Percentiles rank a stretch among this genome's conserved stretches.
phyloP scores from a whole-genome alignment of 2,797 vertebrate species.

The Peromyscus melanophrys region DNA sequence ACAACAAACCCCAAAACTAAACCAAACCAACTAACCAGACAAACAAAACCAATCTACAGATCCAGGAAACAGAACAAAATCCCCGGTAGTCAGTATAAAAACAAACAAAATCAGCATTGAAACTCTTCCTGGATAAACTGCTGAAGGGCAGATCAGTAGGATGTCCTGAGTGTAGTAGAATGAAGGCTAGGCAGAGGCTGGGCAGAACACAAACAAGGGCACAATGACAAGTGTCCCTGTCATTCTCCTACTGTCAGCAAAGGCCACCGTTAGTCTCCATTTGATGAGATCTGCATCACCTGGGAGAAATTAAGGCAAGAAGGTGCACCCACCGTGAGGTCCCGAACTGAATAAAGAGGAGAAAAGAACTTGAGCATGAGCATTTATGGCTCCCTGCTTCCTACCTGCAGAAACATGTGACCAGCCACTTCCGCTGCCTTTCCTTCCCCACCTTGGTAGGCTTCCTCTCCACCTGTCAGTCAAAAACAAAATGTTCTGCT shows the following conservation, averaged over 20 bases:
- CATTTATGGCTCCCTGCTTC: background rate
- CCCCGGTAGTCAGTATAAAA: background rate
- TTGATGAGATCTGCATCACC: background rate
- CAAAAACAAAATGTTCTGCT: background rate
- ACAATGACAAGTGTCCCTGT: background rate
- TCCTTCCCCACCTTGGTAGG: too few species aligned
- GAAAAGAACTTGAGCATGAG: too few species aligned
- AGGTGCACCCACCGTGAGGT: too few species aligned
- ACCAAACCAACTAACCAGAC: too few species aligned
- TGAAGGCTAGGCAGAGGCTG: background rate
- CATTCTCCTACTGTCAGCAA: background rate
- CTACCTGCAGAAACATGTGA: background rate
- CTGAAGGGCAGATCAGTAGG: background rate
- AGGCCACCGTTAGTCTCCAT: background rate
- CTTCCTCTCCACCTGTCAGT: background rate
- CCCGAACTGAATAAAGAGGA: background rate
- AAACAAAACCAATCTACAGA: background rate
- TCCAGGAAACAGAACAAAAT: background rate
- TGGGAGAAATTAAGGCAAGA: background rate
- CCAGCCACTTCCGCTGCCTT: background rate
- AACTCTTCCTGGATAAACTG: background rate
- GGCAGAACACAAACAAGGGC: too few species aligned
- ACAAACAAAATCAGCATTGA: background rate
- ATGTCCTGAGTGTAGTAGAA: background rate
- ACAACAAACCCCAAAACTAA: too few species aligned